These are phyloP conservation scores for Poecilia latipinna DNA, from an alignment of 2,113 vertebrate genomes.

Conservation along the genomic window DNA sequence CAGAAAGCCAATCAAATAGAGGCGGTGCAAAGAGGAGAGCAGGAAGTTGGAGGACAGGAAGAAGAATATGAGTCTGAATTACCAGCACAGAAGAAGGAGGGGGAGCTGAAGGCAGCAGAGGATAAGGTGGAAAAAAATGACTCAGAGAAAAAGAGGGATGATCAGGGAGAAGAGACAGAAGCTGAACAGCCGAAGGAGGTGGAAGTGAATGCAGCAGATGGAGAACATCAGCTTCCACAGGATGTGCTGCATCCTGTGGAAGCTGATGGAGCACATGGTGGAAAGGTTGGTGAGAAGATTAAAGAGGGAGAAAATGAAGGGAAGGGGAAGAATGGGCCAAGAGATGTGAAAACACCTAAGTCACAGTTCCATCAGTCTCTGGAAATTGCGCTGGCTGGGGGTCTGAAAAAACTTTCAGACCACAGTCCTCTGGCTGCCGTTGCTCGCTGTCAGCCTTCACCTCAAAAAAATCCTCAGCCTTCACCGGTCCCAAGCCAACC, in stretches of 20 bases:
- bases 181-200: no score
- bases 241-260: neutral
- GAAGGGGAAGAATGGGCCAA: neutral
- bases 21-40: slow-evolving; percentile 7
- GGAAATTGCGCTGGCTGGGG: slow-evolving; percentile 44
- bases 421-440: slow-evolving; percentile 54
- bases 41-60: neutral
- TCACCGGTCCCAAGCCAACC: neutral
- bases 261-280: neutral
- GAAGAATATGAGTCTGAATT: neutral
- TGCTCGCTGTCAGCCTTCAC: slow-evolving; percentile 18
- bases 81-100: no score
- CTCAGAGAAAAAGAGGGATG: no score
- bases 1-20: slow-evolving; percentile 1
- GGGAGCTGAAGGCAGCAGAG: no score
- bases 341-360: slow-evolving; percentile 41
- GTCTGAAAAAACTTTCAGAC: slow-evolving; percentile 68
- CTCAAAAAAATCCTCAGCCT: slow-evolving; percentile 32
- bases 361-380: slow-evolving; percentile 61
- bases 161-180: neutral
- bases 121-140: no score
- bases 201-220: neutral
- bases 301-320: neutral
- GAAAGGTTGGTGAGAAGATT: neutral
- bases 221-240: neutral